A percentile compares a stretch with the other conserved stretches of the same genome.
Evolutionary conservation across 1,140 invertebrate species (phyloP).

Genomic region (Leptopilina boulardi): DNA sequence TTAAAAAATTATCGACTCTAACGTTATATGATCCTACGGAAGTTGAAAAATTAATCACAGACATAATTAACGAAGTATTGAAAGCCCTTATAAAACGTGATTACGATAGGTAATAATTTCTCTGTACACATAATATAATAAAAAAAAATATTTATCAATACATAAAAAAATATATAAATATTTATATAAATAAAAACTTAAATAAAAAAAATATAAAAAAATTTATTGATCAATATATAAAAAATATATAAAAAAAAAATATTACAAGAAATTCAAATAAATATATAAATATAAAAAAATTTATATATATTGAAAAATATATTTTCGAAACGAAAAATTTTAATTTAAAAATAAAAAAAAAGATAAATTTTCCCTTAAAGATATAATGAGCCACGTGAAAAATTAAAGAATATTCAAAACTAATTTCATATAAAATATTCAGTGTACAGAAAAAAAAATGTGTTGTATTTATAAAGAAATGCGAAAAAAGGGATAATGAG

Average conservation of each 20-base stretch:
- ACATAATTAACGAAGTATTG: conserved; percentile 51
- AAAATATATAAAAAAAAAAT: no score
- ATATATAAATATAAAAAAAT: no score
- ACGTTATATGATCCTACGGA: conserved; percentile 44
- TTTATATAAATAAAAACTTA: no score
- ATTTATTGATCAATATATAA: no score
- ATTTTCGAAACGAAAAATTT: not conserved
- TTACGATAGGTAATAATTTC: conserved; percentile 56
- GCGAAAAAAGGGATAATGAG: conserved; percentile 5
- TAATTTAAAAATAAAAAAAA: not conserved
- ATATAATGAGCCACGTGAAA: not conserved
- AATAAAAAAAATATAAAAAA: no score
- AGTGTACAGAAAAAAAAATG: not conserved
- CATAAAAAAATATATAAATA: no score
- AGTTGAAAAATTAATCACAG: conserved; percentile 45
- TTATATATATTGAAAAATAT: no score
- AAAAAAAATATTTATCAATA: no score
- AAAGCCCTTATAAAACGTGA: conserved; percentile 47
- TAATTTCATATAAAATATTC: conserved; percentile 2
- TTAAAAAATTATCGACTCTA: conserved; percentile 41
- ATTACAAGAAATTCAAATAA: no score
- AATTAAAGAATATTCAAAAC: not conserved
- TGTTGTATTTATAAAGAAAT: not conserved
- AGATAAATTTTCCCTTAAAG: not conserved
- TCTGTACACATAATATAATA: not conserved